Base-by-base conservation (phyloP, 2,797 vertebrate genomes). In the Myripristis jacobus region DNA sequence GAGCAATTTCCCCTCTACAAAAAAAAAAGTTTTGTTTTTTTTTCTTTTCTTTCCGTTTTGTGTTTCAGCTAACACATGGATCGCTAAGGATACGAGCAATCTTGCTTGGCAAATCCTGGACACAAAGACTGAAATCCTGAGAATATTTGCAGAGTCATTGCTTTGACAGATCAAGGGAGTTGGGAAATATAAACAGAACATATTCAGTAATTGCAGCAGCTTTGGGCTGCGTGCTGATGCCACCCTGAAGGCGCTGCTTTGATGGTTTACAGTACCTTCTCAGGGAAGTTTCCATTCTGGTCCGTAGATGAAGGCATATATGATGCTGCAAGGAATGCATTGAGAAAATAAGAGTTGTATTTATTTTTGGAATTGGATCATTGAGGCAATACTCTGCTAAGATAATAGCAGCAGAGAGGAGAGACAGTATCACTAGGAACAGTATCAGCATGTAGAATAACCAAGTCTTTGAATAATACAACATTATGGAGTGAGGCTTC, bases 161-260 rank as follows among this genome's bases (percentile, higher is more conserved):
- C 83, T 92, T 88, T 92, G 88, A 90, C 84, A 89, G 89, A 89
- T 91, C 88, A 86, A 82, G 80, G 80, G 84, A 85, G 83, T 81
- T 85, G 79, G 87, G 87, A 92, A 91, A 92, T 86, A 87, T 90
- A 91, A 92, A 92, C 88, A 88, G 81, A 91, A 83, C 76, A 79
- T 85, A 81, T 91, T 90, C 83, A 86, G 84, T 90, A 92, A 93
- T 92, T 92, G 87, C 82, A 66, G 80, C 73, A 73, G 84, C 84
- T 87, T 84, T 83, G 79, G 80, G 75, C 83, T 84, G 72, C 69
- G 79, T 70, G 81, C 67, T 83, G 87, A 87, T 88, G 89, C 90
- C 88, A 91, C 85, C 88, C 90, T 90, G 88, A 91, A 92, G 84
- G 86, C 78, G 31, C 38, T 9, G 77, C 77, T 89, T 84, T 90